Evolutionary conservation across 2,888 invertebrate species (phyloP).

Genomic region (Tipula helvola): DNA sequence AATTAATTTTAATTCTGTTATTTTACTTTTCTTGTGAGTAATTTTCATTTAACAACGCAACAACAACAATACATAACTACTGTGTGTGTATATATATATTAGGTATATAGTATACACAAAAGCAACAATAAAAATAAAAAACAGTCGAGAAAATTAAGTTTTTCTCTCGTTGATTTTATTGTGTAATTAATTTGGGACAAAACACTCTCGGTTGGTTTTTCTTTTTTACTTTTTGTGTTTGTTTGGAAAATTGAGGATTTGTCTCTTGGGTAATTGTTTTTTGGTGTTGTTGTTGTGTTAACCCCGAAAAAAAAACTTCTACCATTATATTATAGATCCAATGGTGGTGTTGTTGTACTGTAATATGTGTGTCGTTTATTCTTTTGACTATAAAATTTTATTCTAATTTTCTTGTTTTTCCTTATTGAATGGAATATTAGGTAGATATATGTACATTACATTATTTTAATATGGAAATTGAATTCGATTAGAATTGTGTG

Average conservation of each 20-base stretch:
- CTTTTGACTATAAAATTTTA: not conserved
- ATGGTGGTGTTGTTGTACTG: not conserved
- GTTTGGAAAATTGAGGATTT: slow-evolving; percentile 14
- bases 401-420: too few species aligned
- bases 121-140: not conserved
- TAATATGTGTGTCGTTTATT: not conserved
- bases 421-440: too few species aligned
- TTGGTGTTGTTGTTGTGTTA: not conserved
- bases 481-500: too few species aligned
- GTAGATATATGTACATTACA: too few species aligned
- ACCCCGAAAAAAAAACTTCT: not conserved
- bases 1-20: slow-evolving; percentile 4
- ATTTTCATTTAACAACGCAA: slow-evolving; percentile 6
- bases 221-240: not conserved
- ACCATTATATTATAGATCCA: not conserved
- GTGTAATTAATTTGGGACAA: slow-evolving; percentile 19
- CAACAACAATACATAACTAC: slow-evolving; percentile 5
- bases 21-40: slow-evolving; percentile 8
- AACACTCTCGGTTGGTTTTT: slow-evolving; percentile 13
- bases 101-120: not conserved
- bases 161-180: slow-evolving; percentile 11
- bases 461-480: too few species aligned
- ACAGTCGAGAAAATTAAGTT: not conserved
- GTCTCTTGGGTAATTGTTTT: slow-evolving; percentile 14
- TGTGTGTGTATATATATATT: not conserved